Conservation (phyloP, 2,888 invertebrate species). For the Leptinotarsa haldemani region DNA sequence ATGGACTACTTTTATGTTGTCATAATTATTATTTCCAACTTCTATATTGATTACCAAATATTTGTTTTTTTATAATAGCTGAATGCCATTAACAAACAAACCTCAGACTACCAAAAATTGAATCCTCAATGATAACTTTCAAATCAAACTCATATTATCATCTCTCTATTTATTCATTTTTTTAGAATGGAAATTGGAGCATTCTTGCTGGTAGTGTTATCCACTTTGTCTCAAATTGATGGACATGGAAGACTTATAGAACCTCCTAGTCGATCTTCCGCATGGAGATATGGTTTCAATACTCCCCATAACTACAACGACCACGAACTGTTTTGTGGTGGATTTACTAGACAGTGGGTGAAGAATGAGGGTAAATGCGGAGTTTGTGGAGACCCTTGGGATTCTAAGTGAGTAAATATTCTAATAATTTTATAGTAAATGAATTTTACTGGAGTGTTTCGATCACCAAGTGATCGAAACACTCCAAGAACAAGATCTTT, state of each 20-base stretch:
- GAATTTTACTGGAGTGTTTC: too few relatives aligned
- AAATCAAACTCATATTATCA: too few relatives aligned
- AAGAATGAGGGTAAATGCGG: constrained; percentile 87
- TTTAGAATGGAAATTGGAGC: constrained; percentile 37
- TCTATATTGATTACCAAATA: too few relatives aligned
- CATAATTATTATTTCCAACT: too few relatives aligned
- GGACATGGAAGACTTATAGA: constrained; percentile 84
- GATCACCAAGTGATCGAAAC: too few relatives aligned
- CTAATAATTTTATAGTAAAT: not conserved
- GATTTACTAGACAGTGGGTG: constrained; percentile 85
- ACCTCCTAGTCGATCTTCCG: constrained; percentile 87
- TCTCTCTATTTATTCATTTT: not conserved
- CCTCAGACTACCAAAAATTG: too few relatives aligned
- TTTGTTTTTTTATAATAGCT: too few relatives aligned
- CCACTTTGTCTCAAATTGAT: constrained; percentile 20
- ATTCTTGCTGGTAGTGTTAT: constrained; percentile 27
- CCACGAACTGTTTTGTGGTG: constrained; percentile 89
- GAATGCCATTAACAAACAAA: too few relatives aligned
- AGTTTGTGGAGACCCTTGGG: constrained; percentile 89
- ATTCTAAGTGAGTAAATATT: constrained; percentile 65
- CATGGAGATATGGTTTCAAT: constrained; percentile 90
- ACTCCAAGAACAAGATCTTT: too few relatives aligned
- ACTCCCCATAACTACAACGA: constrained; percentile 92
- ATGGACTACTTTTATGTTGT: too few relatives aligned
- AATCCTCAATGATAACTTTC: too few relatives aligned